Base-by-base conservation (phyloP, 2,888 invertebrate species). In the Meta bourneti region DNA sequence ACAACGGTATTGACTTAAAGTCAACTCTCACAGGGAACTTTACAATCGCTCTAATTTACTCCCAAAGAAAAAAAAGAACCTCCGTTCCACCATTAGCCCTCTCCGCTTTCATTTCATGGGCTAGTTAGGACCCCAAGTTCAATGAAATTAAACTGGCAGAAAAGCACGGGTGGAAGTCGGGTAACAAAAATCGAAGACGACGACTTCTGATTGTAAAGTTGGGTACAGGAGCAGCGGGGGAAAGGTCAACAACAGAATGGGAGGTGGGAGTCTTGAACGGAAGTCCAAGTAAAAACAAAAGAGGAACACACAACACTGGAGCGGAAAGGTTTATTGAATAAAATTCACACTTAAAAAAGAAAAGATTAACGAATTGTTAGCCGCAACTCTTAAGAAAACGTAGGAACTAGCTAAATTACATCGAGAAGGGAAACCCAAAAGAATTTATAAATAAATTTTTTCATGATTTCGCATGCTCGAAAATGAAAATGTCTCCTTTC, bases 1-100 rank as follows among this genome's bases (percentile, higher is more conserved):
- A 83, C 82, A 83, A 75, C 48, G 75, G 75, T 89, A 82, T 83
- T 83, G 83, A 89, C 89, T 89, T 71, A 69, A 69, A 8, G 54
- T n/a, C n/a, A 49, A 77, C 49, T 77, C 51, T 82, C 8, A 71
- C 7, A 70, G 74, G 72, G 54, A 83, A 83, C 83, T 83, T 83
- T 49, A 34, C 70, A 71, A 82, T 82, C n/a, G 70, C 51, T 71
- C 51, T 70, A 82, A 82, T 82, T 82, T 71, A 19, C 61, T 82
- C 19, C 51, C 11, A 69, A 9, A 81, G 80, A 34, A 48, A 52
- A n/a, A 51, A 19, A 52, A 52, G 19, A 34, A 20, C 74, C 34
- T 74, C 74, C 74, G 19, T 48, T n/a, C 51, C 7, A 6, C 78
- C n/a, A 34, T 34, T 34, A 34, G 34, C 70, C 70, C 11, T 19